Base-by-base conservation (phyloP, 2,888 invertebrate genomes). In the Philhelius pedissequus region DNA sequence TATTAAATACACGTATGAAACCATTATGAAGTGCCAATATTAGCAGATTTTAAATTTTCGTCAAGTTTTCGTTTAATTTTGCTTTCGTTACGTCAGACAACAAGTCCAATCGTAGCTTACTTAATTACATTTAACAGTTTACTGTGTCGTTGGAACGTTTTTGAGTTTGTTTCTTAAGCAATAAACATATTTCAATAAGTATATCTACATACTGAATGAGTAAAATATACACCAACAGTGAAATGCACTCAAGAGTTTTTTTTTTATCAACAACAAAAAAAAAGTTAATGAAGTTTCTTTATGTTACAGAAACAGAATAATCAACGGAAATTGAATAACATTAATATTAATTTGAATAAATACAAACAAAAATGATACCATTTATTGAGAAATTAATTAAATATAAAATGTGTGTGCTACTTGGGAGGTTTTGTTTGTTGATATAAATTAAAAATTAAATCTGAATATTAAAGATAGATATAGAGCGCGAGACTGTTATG, bases 311-410 rank as follows among this genome's bases (percentile, higher is more conserved):
- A 38, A 38, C 5, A 32, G 48, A 48, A 38, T 38, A 58, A 58
- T 13, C 20, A 32, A 58, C 22, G n/a, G 38, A 11, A 58, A 11
- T 9, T 30, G 38, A 35, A 35, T 58, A n/a, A 1, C 7, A 58
- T 58, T 58, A 38, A 38, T 22, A 58, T 58, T 22, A 35, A 38
- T 58, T 58, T n/a, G n/a, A n/a, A n/a, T n/a, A n/a, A n/a, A n/a
- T n/a, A n/a, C n/a, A n/a, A n/a, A 27, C 35, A 35, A 22, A n/a
- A 58, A 22, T 48, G 48, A n/a, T 25, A 48, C 13, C 13, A 48
- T 48, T 48, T 22, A 48, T 48, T n/a, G n/a, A n/a, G n/a, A n/a
- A n/a, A n/a, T n/a, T n/a, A n/a, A 25, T 48, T 48, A 25, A 48
- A 48, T 22, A 48, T 11, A 22, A 11, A 48, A 48, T 13, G 22